phyloP scores from a whole-genome alignment of 2,113 vertebrate genomes.

The Spea multiplicata region DNA sequence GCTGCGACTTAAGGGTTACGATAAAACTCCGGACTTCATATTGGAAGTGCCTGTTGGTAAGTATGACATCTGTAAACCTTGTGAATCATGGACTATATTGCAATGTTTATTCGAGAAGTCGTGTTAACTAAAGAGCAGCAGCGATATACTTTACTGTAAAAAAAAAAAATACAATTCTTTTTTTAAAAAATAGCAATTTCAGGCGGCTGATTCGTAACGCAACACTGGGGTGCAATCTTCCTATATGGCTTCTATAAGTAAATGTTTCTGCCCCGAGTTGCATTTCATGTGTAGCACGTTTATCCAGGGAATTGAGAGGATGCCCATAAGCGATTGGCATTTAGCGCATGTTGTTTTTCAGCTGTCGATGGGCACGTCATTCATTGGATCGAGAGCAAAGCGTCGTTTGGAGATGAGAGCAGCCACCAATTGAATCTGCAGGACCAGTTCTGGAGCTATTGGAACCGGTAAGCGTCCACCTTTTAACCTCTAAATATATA shows the following conservation, averaged over 20 bases:
- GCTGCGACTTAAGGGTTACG: constrained; percentile 92
- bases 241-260: too few relatives aligned
- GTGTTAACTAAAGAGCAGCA: neutral
- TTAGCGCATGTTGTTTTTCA: constrained; percentile 49
- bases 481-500: too few relatives aligned
- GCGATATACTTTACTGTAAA: too few relatives aligned
- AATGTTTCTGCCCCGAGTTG: too few relatives aligned
- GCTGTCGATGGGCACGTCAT: constrained; percentile 95
- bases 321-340: neutral
- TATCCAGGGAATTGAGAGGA: too few relatives aligned
- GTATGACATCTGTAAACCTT: constrained; percentile 52
- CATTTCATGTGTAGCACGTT: too few relatives aligned
- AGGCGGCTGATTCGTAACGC: neutral
- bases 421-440: constrained; percentile 92
- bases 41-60: constrained; percentile 94
- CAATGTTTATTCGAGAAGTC: neutral
- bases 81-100: neutral
- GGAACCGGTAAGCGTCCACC: constrained; percentile 82
- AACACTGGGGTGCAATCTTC: too few relatives aligned
- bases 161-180: too few relatives aligned
- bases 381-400: constrained; percentile 99
- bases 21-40: constrained; percentile 98
- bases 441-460: constrained; percentile 99
- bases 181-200: too few relatives aligned
- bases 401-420: constrained; percentile 95